phyloP scores from a whole-genome alignment of 2,113 vertebrate species.

The Megatriorchis doriae region DNA sequence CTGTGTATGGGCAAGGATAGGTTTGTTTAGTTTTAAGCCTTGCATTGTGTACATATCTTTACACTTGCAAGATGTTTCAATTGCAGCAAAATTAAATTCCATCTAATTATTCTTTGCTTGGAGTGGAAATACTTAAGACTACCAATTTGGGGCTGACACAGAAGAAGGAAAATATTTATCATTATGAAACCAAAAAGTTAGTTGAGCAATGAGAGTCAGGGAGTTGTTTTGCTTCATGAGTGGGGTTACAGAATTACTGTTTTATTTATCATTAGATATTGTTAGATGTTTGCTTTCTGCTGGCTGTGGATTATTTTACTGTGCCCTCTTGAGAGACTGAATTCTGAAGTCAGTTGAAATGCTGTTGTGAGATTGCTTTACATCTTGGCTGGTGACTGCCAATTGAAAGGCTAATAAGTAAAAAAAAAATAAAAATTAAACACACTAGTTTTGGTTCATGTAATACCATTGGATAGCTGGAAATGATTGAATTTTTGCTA shows the following conservation, averaged over 20 bases:
- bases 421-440: background rate
- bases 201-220: background rate
- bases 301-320: background rate
- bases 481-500: background rate
- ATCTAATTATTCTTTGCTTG: background rate
- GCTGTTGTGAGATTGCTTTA: background rate
- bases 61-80: background rate
- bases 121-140: background rate
- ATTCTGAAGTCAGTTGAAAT: background rate
- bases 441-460: background rate
- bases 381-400: background rate
- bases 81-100: background rate
- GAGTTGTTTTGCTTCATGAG: background rate
- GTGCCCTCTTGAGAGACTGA: background rate
- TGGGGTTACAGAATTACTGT: background rate
- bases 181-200: background rate
- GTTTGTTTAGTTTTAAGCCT: conserved; percentile 22
- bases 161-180: background rate
- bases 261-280: background rate
- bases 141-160: background rate
- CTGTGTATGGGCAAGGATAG: background rate
- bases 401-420: rapidly evolving
- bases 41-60: background rate
- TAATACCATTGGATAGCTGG: background rate
- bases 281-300: background rate